Base-by-base conservation (phyloP, 2,797 vertebrate genomes). In the Propithecus perrieri region DNA sequence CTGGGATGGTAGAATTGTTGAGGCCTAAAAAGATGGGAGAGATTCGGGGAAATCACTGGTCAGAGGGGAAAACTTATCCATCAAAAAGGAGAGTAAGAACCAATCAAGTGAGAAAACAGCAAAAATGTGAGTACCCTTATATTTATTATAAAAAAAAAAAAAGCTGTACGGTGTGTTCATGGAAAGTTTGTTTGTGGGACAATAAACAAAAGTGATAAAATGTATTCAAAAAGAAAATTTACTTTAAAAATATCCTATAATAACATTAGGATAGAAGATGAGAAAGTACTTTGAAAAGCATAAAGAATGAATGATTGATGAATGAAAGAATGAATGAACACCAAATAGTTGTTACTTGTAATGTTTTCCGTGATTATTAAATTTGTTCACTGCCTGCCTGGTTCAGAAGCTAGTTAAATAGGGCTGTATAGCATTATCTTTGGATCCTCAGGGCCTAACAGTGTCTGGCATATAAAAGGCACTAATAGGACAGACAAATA, bases 331-430 rank as follows among this genome's bases (percentile, higher is more conserved):
- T 57, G 55, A 57, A 57, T 57, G 55, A 57, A 57, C 55, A 57
- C 3, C 55, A 57, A 10, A 85, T 11, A 80, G 28, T 71, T 80
- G 76, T 61, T 72, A 33, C 14, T 43, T 97, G 28, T 4, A 65
- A 33, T 46, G 79, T 87, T 87, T 94, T 88, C 63, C 65, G 15
- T 96, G 81, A 53, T 57, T 87, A 74, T 55, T 72, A 69, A 81
- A 90, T 89, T 79, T 38, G 20, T 84, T 86, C 28, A 63, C 20
- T 74, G 8, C 26, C 84, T 74, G n/a, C 28, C 41, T 92, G 55
- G 28, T 20, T 81, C 84, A 55, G 65, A 95, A 86, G 38, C 33
- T 67, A 90, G 33, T 4, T 86, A 61, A 87, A 14, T 2, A 84
- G 59, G 12, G 20, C 11, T 46, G 12, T 61, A 74, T 67, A 46